Evolutionary conservation across 2,888 invertebrate species (phyloP), one percentile per base, ranked within the genome.

Genomic region (Hirtodrosophila cameraria): DNA sequence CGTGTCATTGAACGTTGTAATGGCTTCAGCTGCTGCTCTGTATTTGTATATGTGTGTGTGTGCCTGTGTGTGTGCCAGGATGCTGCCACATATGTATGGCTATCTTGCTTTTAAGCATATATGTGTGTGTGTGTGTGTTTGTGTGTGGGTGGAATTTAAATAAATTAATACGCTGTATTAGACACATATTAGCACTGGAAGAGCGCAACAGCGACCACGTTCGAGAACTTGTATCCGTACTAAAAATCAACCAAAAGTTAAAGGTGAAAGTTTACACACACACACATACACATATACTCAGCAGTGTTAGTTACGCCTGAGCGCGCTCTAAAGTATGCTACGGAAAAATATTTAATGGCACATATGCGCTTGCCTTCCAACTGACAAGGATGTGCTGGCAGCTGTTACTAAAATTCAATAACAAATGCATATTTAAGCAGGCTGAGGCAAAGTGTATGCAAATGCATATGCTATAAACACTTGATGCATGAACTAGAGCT

Each of bases 81-180:
- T 73, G 58, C 43, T 58, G 41, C 33, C 60, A 57, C 60, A 49
- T 49, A 30, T 58, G 35, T 35, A 28, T 49, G 13, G 12, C 27
- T 28, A 57, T 52, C 52, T 38, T 27, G 25, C 30, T 33, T 46
- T 27, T 23, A n/a, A n/a, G 13, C 13, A 7, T 9, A 12, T 42
- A 23, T 53, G 43, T 11, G 23, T 41, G 23, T 45, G 25, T 13
- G 15, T 36, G 18, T 27, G 16, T 31, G n/a, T 48, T 11, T 38
- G 48, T 42, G 53, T 58, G 58, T 67, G 58, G 45, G 66, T 54
- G 58, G 54, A 78, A 78, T 84, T 84, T 80, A 80, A 80, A 84
- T 84, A 85, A 86, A 82, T 86, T 77, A 86, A 83, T 80, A 80
- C 80, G 75, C 77, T 80, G 61, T 75, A 82, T 86, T 82, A 83